Conservation (phyloP, 2,797 vertebrate species). For the Strix occidentalis region DNA sequence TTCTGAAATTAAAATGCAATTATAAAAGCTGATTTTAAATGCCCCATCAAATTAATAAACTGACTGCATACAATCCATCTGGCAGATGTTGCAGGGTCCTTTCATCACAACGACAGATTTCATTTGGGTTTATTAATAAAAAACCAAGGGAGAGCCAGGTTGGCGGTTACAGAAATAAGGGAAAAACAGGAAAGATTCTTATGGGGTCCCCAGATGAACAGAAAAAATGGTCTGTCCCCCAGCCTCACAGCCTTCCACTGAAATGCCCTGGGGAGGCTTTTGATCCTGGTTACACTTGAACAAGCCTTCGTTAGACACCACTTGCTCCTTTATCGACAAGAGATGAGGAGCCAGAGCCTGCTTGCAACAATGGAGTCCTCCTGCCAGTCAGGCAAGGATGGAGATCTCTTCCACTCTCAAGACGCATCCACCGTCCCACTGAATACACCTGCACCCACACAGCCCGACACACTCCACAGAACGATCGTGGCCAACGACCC, state of each 20-base stretch:
- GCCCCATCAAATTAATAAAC: background rate
- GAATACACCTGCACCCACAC: too few species aligned
- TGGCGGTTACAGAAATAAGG: too few species aligned
- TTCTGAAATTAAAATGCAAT: background rate
- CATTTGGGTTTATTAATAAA: background rate
- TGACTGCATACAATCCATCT: background rate
- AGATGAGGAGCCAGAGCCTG: background rate
- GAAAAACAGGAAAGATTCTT: background rate
- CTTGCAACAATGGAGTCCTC: background rate
- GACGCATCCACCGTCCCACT: fast-evolving
- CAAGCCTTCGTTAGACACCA: background rate
- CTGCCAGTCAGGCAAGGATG: background rate
- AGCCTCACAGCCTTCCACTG: background rate
- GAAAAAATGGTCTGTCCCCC: background rate
- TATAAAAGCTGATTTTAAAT: background rate
- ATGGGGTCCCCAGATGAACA: background rate
- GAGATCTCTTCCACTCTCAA: background rate
- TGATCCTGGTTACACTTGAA: background rate
- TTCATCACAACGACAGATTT: background rate
- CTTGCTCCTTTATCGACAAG: background rate
- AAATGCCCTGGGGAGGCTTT: background rate
- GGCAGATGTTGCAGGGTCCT: background rate
- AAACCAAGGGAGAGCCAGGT: background rate
- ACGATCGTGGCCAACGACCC: fast-evolving
- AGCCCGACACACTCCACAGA: background rate